phyloP scores from a whole-genome alignment of 2,888 invertebrate species.

The Cephonodes hylas region DNA sequence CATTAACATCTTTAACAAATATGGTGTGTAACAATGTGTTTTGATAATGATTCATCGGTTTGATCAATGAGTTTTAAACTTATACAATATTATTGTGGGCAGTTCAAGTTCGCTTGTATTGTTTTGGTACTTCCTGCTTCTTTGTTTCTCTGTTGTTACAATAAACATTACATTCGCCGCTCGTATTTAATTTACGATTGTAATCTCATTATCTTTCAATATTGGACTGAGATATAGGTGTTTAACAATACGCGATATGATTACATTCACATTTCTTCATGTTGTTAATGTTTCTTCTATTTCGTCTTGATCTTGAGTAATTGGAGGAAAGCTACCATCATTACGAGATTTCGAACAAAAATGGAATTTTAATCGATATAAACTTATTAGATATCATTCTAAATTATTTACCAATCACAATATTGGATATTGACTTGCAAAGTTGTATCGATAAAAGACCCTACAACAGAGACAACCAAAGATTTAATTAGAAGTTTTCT shows the following conservation, averaged over 20 bases:
- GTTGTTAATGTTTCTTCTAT: no score
- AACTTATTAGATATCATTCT: no score
- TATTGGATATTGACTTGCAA: no score
- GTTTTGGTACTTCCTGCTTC: slow-evolving; percentile 2
- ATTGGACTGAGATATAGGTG: background rate
- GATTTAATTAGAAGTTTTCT: background rate
- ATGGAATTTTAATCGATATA: no score
- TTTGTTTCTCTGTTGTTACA: background rate
- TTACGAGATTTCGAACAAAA: no score
- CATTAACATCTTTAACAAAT: background rate
- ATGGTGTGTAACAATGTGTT: background rate
- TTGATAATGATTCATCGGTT: background rate
- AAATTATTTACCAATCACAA: no score
- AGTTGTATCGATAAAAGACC: no score
- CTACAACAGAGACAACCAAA: background rate
- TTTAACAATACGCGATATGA: background rate
- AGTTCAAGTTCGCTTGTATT: background rate
- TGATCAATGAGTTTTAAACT: background rate
- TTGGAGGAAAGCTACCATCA: no score
- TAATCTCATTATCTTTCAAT: background rate
- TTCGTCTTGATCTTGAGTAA: no score
- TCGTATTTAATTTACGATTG: background rate
- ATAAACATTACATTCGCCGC: background rate
- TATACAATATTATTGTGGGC: background rate
- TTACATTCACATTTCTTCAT: no score